Conservation (phyloP, 2,888 invertebrate genomes). For the Cryptophagus acutangulus region DNA sequence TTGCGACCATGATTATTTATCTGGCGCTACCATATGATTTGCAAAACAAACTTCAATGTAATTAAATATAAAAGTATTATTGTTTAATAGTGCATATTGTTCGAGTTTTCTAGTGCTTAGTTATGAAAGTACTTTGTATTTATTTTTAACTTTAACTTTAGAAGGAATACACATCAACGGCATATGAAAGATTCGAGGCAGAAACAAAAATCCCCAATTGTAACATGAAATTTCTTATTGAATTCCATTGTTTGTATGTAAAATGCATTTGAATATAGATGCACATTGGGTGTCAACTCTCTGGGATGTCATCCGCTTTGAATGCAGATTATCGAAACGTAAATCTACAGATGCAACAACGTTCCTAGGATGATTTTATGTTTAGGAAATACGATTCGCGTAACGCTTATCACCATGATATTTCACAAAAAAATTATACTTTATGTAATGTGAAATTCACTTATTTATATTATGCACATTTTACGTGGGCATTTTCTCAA, state of each 20-base stretch:
- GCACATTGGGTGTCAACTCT: constrained; percentile 25
- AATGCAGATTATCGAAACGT: constrained; percentile 24
- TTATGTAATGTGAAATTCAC: constrained; percentile 7
- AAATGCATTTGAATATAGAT: constrained; percentile 23
- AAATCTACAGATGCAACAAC: constrained; percentile 23
- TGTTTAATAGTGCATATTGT: too few species aligned
- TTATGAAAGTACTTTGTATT: too few species aligned
- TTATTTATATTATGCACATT: too few species aligned
- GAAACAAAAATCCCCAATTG: neutral
- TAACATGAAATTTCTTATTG: constrained; percentile 13
- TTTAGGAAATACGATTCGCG: constrained; percentile 20
- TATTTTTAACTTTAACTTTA: too few species aligned
- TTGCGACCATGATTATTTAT: too few species aligned
- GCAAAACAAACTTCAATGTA: too few species aligned
- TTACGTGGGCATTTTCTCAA: too few species aligned
- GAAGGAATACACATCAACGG: too few species aligned
- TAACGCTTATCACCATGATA: constrained; percentile 13
- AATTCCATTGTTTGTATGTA: constrained; percentile 25
- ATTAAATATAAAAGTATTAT: too few species aligned
- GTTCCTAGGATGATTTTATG: constrained; percentile 21
- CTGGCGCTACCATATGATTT: too few species aligned
- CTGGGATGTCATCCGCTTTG: constrained; percentile 26
- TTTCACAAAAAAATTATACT: neutral
- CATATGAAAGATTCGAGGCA: too few species aligned
- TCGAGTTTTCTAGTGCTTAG: too few species aligned